Conservation (phyloP, 2,797 vertebrate genomes). For the Myotis findleyi region DNA sequence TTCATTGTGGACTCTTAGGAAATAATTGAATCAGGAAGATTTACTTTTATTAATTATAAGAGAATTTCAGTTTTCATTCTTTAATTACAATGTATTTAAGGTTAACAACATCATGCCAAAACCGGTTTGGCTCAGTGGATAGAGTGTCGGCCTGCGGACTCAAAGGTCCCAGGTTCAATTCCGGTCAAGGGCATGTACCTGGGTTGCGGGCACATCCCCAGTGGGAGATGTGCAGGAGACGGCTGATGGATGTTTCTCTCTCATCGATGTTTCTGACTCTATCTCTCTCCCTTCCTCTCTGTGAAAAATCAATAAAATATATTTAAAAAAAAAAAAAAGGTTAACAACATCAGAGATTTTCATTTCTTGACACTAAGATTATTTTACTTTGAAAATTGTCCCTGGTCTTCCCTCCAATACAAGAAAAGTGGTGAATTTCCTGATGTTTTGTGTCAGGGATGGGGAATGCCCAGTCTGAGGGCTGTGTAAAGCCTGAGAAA, state of each 20-base stretch:
- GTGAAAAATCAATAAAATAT: too few relatives aligned
- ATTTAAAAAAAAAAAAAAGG: background rate
- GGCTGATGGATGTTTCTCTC: too few relatives aligned
- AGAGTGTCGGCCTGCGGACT: too few relatives aligned
- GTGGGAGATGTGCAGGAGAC: too few relatives aligned
- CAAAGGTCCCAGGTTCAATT: too few relatives aligned
- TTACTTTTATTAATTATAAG: constrained; percentile 41
- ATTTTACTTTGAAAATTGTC: constrained; percentile 46
- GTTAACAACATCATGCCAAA: background rate
- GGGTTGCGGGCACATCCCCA: too few relatives aligned
- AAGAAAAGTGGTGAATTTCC: background rate
- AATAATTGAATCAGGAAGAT: constrained; percentile 37
- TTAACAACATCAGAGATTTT: constrained; percentile 44
- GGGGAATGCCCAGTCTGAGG: too few relatives aligned
- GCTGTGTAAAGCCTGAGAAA: too few relatives aligned
- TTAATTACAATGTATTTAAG: constrained; percentile 52
- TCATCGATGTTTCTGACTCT: too few relatives aligned
- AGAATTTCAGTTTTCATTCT: constrained; percentile 42
- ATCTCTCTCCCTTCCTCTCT: too few relatives aligned
- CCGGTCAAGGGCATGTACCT: too few relatives aligned
- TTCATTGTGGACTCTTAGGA: background rate
- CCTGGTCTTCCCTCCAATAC: background rate
- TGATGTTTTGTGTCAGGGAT: background rate
- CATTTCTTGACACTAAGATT: constrained; percentile 15
- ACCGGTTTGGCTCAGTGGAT: too few relatives aligned